Percentiles rank a stretch among this genome's conserved stretches.
These are phyloP conservation scores for Cavia porcellus DNA, from an alignment of 2,113 vertebrate species.

Conservation along the genomic window DNA sequence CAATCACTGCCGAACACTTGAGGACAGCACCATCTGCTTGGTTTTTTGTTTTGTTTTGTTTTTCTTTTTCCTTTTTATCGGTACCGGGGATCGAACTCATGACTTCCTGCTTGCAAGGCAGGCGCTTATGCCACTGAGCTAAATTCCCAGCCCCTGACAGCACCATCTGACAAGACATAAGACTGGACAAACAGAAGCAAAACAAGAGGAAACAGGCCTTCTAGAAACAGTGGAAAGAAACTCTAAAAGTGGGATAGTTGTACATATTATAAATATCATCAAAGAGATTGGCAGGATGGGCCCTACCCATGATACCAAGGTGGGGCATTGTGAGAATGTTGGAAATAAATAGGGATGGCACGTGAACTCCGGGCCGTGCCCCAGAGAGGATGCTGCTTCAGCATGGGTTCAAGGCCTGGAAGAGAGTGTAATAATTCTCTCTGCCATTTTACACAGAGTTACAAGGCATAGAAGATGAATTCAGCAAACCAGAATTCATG, in stretches of 20 bases:
- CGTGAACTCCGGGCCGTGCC: neutral
- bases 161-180: neutral
- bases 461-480: accelerated
- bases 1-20: no score
- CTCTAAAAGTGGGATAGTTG: neutral
- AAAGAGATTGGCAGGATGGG: neutral
- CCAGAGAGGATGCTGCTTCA: neutral
- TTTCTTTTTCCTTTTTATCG: no score
- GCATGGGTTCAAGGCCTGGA: no score
- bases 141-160: no score
- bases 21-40: no score
- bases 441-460: neutral
- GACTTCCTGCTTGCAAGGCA: no score
- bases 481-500: neutral
- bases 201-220: neutral
- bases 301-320: neutral
- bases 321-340: neutral
- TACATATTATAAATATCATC: neutral
- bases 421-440: neutral
- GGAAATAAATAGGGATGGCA: neutral
- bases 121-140: no score
- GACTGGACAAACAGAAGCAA: neutral
- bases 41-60: no score
- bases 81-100: no score
- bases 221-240: neutral